Percentiles rank a stretch among this genome's conserved stretches.
Evolutionary conservation across 2,113 vertebrate species (phyloP).

Genomic region (Synodontis membranacea): DNA sequence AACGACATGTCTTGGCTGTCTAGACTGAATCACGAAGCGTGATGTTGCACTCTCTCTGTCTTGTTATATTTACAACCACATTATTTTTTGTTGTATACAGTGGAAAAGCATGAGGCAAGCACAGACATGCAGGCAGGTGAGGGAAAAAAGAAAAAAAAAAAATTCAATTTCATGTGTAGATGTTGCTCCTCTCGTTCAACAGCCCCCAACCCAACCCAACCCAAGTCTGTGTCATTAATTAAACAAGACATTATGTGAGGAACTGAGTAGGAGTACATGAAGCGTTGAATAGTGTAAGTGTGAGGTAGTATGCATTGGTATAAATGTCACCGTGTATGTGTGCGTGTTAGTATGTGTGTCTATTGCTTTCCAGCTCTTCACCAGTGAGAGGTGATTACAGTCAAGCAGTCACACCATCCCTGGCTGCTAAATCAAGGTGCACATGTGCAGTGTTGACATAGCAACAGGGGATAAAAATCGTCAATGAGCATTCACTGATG

Average conservation of each 20-base stretch:
- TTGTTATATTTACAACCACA: conserved; percentile 32
- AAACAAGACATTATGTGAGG: neutral
- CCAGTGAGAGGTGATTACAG: conserved; percentile 52
- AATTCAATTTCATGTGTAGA: neutral
- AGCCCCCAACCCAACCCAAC: neutral
- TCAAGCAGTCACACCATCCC: conserved; percentile 42
- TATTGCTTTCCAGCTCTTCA: conserved; percentile 22
- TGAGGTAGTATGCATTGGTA: neutral
- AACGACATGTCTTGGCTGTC: conserved; percentile 53
- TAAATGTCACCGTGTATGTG: neutral
- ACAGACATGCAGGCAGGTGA: neutral
- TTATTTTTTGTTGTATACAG: neutral
- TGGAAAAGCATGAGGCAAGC: neutral
- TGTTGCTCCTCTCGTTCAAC: neutral
- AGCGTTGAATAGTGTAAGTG: conserved; percentile 6
- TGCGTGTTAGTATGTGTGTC: neutral
- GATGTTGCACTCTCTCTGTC: conserved; percentile 30
- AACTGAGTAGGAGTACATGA: neutral
- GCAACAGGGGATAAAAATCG: conserved; percentile 42
- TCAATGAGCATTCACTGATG: conserved; percentile 42
- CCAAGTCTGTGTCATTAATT: conserved; percentile 3
- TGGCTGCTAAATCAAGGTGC: conserved; percentile 42
- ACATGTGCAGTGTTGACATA: conserved; percentile 41
- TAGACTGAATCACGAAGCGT: conserved; percentile 44
- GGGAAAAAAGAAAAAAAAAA: neutral